Conservation (phyloP, 2,888 invertebrate species). For the Loripinus fragilis region DNA sequence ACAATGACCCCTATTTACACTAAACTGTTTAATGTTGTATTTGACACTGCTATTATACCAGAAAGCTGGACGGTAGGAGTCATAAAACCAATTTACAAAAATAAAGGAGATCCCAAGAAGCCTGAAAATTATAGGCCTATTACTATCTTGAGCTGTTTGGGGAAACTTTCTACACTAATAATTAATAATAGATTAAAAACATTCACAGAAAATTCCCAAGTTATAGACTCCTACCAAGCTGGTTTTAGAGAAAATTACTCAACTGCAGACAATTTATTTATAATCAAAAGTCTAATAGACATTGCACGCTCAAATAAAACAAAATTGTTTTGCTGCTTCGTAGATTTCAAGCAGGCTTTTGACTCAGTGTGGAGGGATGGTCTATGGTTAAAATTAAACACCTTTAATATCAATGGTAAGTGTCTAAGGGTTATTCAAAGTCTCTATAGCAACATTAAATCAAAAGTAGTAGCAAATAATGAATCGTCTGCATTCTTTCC, state of each 20-base stretch:
- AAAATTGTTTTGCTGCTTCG: neutral
- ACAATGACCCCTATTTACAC: conserved; percentile 10
- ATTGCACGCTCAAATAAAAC: neutral
- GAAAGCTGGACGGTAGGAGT: conserved; percentile 18
- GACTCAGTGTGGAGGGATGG: neutral
- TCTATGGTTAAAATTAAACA: neutral
- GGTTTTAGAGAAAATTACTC: conserved; percentile 25
- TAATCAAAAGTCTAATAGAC: conserved; percentile 24
- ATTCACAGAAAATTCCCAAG: conserved; percentile 13
- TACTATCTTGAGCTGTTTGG: conserved; percentile 23
- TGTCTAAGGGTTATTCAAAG: neutral
- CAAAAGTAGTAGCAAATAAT: neutral
- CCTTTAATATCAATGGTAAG: neutral
- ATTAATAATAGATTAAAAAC: conserved; percentile 17
- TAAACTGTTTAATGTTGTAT: conserved; percentile 16
- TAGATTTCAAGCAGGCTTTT: conserved; percentile 5
- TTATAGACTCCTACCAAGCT: neutral
- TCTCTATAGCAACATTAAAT: neutral
- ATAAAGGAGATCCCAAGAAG: neutral
- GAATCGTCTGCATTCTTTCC: neutral
- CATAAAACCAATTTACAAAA: conserved; percentile 1
- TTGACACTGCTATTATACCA: conserved; percentile 13
- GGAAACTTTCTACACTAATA: conserved; percentile 26
- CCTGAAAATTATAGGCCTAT: conserved; percentile 30
- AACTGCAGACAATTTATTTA: conserved; percentile 36